Evolutionary conservation across 30 jellyfish, hydroid and myxozoan species (phyloP).

Genomic region (Mastigias papua): DNA sequence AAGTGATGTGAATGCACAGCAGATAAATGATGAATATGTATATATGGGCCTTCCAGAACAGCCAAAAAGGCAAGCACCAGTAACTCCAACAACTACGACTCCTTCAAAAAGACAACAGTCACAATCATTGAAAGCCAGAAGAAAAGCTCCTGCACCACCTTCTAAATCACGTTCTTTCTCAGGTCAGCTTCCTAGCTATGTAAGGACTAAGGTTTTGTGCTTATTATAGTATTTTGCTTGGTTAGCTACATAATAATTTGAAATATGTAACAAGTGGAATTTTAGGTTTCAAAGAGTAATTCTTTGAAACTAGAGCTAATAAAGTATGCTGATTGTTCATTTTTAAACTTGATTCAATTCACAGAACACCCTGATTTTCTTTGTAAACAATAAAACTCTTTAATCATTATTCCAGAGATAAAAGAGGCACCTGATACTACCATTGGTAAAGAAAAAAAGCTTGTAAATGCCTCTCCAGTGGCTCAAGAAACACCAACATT

Average conservation of each 20-base stretch:
- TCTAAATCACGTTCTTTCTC: constrained; percentile 33
- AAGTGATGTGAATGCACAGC: neutral
- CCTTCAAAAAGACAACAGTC: constrained; percentile 9
- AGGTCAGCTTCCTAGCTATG: constrained; percentile 15
- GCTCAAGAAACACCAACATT: neutral
- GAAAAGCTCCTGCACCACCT: constrained; percentile 72
- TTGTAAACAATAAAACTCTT: too few relatives aligned
- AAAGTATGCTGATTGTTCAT: too few relatives aligned
- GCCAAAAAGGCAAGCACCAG: constrained; percentile 86
- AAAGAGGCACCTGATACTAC: neutral
- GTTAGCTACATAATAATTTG: too few relatives aligned
- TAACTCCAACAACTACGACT: constrained; percentile 34
- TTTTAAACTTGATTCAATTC: too few relatives aligned
- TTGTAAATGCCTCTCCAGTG: neutral
- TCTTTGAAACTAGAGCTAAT: too few relatives aligned
- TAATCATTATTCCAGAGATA: neutral
- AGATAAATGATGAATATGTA: constrained; percentile 19
- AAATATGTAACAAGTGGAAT: too few relatives aligned
- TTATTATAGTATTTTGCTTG: too few relatives aligned
- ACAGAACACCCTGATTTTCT: too few relatives aligned
- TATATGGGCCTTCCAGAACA: constrained; percentile 83
- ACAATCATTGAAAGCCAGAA: constrained; percentile 21
- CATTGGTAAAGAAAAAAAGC: neutral
- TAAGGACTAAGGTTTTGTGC: too few relatives aligned
- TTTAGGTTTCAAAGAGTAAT: too few relatives aligned